Conservation (phyloP, 1,140 invertebrate genomes). For the Papilio machaon region DNA sequence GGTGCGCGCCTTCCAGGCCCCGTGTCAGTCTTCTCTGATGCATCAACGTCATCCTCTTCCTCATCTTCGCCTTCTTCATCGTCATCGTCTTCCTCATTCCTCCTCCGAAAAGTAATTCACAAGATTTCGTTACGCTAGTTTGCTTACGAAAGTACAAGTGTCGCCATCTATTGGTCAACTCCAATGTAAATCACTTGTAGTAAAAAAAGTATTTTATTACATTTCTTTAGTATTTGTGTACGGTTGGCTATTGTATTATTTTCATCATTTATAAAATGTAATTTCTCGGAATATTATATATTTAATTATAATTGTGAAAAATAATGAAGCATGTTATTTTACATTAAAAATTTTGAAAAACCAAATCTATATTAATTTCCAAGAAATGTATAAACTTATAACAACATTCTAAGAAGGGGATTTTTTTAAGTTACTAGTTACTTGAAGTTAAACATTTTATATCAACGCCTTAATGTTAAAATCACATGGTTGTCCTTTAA, state of each 20-base stretch:
- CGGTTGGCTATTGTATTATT: background rate
- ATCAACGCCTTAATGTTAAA: too few species aligned
- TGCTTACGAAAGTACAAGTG: background rate
- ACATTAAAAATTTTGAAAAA: too few species aligned
- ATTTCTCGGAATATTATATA: too few species aligned
- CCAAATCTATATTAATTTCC: too few species aligned
- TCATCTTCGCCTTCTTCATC: slow-evolving; percentile 62
- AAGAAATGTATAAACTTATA: too few species aligned
- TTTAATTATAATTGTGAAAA: too few species aligned
- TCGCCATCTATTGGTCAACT: slow-evolving; percentile 15
- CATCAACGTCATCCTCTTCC: slow-evolving; percentile 54
- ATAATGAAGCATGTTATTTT: too few species aligned
- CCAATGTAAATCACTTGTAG: slow-evolving; percentile 25
- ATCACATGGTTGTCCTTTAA: too few species aligned
- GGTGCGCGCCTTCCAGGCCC: slow-evolving; percentile 49
- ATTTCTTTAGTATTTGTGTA: background rate
- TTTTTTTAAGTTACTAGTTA: too few species aligned
- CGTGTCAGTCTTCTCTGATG: slow-evolving; percentile 47
- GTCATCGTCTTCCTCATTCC: slow-evolving; percentile 56
- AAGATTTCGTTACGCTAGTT: background rate
- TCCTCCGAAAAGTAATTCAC: slow-evolving; percentile 34
- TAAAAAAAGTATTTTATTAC: background rate
- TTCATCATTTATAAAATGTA: too few species aligned
- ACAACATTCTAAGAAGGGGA: too few species aligned
- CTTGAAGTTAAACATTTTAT: too few species aligned